These are phyloP conservation scores for Brachyhypopomus gauderio DNA, from an alignment of 2,113 vertebrate species.

Conservation along the genomic window DNA sequence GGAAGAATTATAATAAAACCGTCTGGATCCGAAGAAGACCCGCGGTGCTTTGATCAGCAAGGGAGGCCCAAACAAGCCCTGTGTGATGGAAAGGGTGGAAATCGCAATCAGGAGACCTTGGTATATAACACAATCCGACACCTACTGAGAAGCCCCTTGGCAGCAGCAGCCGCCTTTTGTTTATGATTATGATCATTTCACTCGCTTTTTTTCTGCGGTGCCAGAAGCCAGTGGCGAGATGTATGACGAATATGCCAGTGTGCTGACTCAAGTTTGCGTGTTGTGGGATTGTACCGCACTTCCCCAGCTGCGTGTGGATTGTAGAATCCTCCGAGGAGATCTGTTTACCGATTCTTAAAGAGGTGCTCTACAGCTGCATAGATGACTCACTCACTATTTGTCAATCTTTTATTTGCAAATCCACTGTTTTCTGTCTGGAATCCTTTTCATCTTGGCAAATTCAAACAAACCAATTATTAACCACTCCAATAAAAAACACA, in stretches of 20 bases:
- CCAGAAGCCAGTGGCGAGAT: constrained; percentile 2
- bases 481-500: constrained; percentile 13
- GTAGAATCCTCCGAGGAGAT: constrained; percentile 51
- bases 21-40: constrained; percentile 34
- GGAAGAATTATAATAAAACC: background rate
- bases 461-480: constrained; percentile 4
- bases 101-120: constrained; percentile 48
- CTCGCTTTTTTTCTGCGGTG: constrained; percentile 6
- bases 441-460: constrained; percentile 28
- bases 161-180: constrained; percentile 37
- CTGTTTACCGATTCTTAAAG: constrained; percentile 49
- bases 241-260: constrained; percentile 16
- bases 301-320: constrained; percentile 30
- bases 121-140: constrained; percentile 37
- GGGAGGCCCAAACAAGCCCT: constrained; percentile 25
- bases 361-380: constrained; percentile 50
- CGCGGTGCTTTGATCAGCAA: constrained; percentile 48
- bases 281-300: background rate
- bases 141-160: constrained; percentile 40
- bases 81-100: constrained; percentile 42
- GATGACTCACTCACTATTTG: constrained; percentile 47
- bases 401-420: constrained; percentile 38
- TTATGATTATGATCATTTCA: constrained; percentile 35
- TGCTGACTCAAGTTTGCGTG: background rate
- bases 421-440: constrained; percentile 7